Evolutionary conservation across 2,888 invertebrate species (phyloP).

Genomic region (Eupithecia dodoneata): DNA sequence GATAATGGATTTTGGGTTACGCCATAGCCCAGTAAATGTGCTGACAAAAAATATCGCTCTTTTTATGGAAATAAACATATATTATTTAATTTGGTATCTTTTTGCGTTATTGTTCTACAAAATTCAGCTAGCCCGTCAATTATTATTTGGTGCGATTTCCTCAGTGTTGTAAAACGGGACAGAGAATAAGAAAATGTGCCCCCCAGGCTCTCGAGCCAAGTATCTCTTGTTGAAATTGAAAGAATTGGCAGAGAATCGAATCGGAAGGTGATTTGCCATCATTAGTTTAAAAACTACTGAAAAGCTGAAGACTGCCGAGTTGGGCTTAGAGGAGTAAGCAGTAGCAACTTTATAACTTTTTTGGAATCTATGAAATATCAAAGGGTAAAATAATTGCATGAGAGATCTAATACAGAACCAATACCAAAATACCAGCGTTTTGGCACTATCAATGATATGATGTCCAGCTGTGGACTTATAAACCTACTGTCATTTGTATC

Average conservation of each 20-base stretch:
- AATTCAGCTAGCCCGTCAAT: neutral
- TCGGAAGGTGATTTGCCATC: slow-evolving; percentile 20
- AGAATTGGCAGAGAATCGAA: slow-evolving; percentile 33
- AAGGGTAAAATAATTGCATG: neutral
- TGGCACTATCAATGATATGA: neutral
- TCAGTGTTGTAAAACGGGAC: neutral
- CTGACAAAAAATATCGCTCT: neutral
- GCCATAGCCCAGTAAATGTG: neutral
- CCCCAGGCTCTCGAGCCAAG: slow-evolving; percentile 23
- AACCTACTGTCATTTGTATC: neutral
- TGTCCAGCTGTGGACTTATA: neutral
- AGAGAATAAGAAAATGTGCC: slow-evolving; percentile 5
- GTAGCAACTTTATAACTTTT: neutral
- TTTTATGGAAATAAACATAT: neutral
- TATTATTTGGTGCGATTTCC: neutral
- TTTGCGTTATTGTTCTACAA: neutral
- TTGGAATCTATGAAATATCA: neutral
- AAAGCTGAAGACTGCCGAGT: neutral
- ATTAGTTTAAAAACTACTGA: slow-evolving; percentile 12
- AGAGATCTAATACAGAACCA: neutral
- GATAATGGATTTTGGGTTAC: neutral
- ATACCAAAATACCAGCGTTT: too few relatives aligned
- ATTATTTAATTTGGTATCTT: too few relatives aligned
- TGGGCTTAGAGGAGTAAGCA: neutral
- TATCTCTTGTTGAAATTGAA: slow-evolving; percentile 27